A percentile compares a stretch with the other conserved stretches of the same genome.
Evolutionary conservation across 2,888 invertebrate genomes (phyloP).

Genomic region (Lomographa bimaculata): DNA sequence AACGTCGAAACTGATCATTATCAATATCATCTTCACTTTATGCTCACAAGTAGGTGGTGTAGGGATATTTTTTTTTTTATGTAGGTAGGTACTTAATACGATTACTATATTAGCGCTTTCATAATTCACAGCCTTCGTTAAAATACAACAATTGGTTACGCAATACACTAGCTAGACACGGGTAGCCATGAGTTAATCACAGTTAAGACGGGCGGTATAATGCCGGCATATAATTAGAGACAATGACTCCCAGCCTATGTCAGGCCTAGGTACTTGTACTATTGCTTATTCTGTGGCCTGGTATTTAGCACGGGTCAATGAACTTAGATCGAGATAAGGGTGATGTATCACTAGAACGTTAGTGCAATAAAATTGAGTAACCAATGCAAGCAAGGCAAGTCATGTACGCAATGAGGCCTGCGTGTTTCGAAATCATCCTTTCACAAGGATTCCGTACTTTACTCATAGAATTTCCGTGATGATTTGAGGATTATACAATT

Average conservation of each 20-base stretch:
- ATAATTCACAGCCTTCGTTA: not conserved
- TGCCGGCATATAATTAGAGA: slow-evolving; percentile 13
- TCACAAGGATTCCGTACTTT: too few species aligned
- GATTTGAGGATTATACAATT: too few species aligned
- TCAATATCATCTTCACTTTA: too few species aligned
- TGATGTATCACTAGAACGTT: slow-evolving; percentile 15
- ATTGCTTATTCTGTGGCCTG: too few species aligned
- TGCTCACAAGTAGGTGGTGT: too few species aligned
- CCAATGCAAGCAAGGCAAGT: slow-evolving; percentile 1
- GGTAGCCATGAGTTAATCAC: not conserved
- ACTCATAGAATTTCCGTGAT: too few species aligned
- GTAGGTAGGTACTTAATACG: too few species aligned
- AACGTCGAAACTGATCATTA: too few species aligned
- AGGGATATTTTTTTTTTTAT: too few species aligned
- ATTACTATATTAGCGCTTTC: slow-evolving; percentile 4
- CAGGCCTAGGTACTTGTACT: too few species aligned
- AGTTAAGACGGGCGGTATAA: not conserved
- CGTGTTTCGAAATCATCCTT: slow-evolving; percentile 1
- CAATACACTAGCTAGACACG: slow-evolving; percentile 1
- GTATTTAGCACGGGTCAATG: slow-evolving; percentile 15
- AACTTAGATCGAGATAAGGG: slow-evolving; percentile 25
- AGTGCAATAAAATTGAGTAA: slow-evolving; percentile 14
- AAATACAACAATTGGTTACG: slow-evolving; percentile 11
- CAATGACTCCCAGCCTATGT: slow-evolving; percentile 12
- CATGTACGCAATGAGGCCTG: slow-evolving; percentile 5